A percentile compares a stretch with the other conserved stretches of the same genome.
Evolutionary conservation across 2,797 vertebrate species (phyloP).

Genomic region (Pristis pectinata): DNA sequence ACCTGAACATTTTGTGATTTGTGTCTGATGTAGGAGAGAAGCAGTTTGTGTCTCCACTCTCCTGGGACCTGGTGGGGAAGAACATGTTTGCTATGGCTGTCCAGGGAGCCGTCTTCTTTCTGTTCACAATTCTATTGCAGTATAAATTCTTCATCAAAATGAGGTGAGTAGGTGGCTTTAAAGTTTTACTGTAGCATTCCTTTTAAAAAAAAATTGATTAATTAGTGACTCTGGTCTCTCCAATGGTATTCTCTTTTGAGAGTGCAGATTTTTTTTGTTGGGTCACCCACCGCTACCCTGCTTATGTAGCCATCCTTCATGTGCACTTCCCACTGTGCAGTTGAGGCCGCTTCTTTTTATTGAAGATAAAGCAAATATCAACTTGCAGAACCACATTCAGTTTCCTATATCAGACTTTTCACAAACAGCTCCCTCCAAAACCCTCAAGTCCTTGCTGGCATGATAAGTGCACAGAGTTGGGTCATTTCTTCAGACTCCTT

Average conservation of each 20-base stretch:
- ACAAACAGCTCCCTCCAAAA: background rate
- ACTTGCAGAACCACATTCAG: background rate
- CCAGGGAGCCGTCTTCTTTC: slow-evolving; percentile 74
- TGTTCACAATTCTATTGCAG: slow-evolving; percentile 78
- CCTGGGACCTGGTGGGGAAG: slow-evolving; percentile 81
- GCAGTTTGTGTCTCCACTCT: slow-evolving; percentile 66
- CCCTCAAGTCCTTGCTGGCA: background rate
- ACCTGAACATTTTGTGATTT: background rate
- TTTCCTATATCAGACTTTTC: background rate
- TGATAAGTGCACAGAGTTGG: background rate
- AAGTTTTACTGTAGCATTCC: background rate
- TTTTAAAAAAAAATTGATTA: background rate
- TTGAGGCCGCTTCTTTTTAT: background rate
- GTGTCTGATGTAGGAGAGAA: slow-evolving; percentile 58
- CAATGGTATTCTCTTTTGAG: background rate
- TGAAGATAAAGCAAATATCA: background rate
- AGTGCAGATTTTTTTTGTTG: background rate
- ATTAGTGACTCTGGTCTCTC: background rate
- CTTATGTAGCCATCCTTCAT: background rate
- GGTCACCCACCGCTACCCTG: background rate
- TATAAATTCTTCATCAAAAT: slow-evolving; percentile 64
- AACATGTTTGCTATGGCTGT: slow-evolving; percentile 80
- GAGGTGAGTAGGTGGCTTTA: slow-evolving; percentile 49
- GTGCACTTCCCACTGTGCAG: background rate
- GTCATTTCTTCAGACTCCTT: background rate